Conservation (phyloP, 2,888 invertebrate genomes). For the Romanomermis culicivorax region DNA sequence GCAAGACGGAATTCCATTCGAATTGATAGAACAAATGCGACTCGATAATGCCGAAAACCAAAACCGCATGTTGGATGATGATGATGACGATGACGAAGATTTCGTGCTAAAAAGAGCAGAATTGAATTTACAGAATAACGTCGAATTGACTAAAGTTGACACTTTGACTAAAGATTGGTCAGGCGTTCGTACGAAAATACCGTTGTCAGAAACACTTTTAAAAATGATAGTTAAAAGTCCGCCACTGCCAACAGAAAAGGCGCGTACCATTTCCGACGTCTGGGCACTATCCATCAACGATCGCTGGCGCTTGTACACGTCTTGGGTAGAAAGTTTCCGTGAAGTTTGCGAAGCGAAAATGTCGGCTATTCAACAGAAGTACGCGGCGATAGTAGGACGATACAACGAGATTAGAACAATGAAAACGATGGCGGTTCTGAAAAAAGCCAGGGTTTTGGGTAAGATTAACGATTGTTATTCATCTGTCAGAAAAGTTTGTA, state of each 20-base stretch:
- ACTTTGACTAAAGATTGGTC: no score
- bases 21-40: no score
- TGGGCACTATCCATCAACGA: background rate
- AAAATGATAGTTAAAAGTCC: no score
- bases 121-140: no score
- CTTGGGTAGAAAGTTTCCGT: conserved; percentile 13
- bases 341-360: background rate
- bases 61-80: background rate
- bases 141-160: no score
- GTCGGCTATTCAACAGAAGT: background rate
- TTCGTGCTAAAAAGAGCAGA: no score
- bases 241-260: conserved; percentile 14
- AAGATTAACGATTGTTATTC: no score
- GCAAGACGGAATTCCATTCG: no score
- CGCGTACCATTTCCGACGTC: conserved; percentile 9
- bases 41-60: background rate
- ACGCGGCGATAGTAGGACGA: background rate
- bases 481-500: no score
- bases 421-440: background rate
- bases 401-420: background rate
- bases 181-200: no score
- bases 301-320: conserved; percentile 5
- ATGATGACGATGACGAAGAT: background rate
- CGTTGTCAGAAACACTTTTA: no score
- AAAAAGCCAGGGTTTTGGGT: background rate